Conservation (phyloP, 1,140 invertebrate genomes). For the Pectinophora gossypiella region DNA sequence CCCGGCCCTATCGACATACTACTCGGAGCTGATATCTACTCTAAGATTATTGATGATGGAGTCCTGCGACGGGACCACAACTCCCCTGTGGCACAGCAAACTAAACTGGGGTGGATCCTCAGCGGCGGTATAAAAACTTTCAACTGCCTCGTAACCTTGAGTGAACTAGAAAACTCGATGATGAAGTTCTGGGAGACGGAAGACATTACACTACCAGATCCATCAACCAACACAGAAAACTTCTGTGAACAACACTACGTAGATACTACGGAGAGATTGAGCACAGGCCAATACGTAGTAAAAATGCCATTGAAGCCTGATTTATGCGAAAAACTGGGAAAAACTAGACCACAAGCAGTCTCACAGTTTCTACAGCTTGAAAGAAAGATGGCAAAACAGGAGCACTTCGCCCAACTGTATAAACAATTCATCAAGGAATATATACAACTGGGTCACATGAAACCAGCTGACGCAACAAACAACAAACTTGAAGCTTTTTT, state of each 20-base stretch:
- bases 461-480: not conserved
- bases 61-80: not conserved
- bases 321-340: not conserved
- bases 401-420: not conserved
- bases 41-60: not conserved
- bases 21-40: not conserved
- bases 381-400: not conserved
- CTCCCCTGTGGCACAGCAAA: not conserved
- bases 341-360: not conserved
- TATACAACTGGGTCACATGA: constrained; percentile 1
- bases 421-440: constrained; percentile 2
- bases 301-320: not conserved
- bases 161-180: not conserved
- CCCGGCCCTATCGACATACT: not conserved
- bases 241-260: not conserved
- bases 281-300: not conserved
- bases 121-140: not conserved
- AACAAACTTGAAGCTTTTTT: not conserved
- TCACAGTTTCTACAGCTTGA: constrained; percentile 5
- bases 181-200: not conserved
- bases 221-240: not conserved
- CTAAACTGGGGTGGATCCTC: not conserved
- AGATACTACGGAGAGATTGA: not conserved
- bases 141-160: not conserved
- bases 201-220: not conserved